Base-by-base conservation (phyloP, 23 tunicate genomes). In the Clavelina lepadiformis region DNA sequence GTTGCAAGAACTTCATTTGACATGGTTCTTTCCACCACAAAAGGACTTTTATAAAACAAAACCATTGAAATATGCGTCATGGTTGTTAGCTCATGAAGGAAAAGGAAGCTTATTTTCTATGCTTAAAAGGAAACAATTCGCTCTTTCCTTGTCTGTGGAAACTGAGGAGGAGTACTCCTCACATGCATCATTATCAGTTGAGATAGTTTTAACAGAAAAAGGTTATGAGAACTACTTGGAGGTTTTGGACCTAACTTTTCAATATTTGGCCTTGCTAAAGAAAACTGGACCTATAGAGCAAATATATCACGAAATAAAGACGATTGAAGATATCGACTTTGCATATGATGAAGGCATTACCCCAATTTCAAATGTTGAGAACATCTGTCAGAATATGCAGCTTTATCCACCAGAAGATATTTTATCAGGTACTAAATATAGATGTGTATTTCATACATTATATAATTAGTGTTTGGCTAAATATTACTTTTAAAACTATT, bases 11-110 rank as follows among this genome's bases (percentile, higher is more conserved):
- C 46, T 88, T 38, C 73, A 69, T 23, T 15, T 88, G 38, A 50
- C 33, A 31, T 88, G 96, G 96, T 51, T 68, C 63, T 32, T 81
- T 4, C 74, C 96, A n/a, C 78, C 96, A 7, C 82, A 73, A 29
- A 33, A 67, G 46, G 31, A 88, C 38, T 37, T 46, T 38, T 88
- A 80, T 51, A 68, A 61, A 25, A 67, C 76, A 2, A 88, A 81
- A 46, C 98, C 98, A 23, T 46, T 82, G 37, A 76, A 91, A 32
- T 91, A 82, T 41, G 50, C 69, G 5, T 64, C 83, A 19, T 82
- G 91, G 91, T 61, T 91, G 38, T 32, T 91, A 34, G 91, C 84
- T 3, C 98, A 91, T 50, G 98, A 91, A 46, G 98, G 98, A 0
- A 76, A 57, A 45, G 95, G 95, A n/a, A 62, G 79, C 63, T 67